phyloP scores from a whole-genome alignment of 2,888 invertebrate species.

The Xestoiulus laeticollis region DNA sequence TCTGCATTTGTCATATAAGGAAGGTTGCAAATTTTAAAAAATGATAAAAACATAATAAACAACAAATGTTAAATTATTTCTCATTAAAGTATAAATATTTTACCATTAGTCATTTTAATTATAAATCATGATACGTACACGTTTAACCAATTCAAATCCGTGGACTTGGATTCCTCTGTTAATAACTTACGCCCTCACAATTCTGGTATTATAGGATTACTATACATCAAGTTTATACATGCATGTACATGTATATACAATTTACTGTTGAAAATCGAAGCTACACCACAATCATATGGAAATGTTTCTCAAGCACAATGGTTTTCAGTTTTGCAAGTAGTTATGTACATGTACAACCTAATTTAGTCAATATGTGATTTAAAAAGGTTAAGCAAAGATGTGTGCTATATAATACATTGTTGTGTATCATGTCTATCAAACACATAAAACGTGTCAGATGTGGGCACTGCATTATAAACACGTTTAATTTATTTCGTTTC shows the following conservation, averaged over 20 bases:
- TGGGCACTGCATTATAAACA: background rate
- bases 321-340: background rate
- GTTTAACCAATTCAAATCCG: too few species aligned
- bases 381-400: background rate
- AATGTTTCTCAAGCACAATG: background rate
- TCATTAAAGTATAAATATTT: background rate
- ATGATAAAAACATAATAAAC: too few species aligned
- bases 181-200: too few species aligned
- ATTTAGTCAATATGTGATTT: background rate
- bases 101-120: background rate
- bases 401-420: background rate
- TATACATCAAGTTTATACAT: background rate
- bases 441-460: background rate
- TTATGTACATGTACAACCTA: background rate
- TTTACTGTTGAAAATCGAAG: background rate
- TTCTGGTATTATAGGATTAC: too few species aligned
- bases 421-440: too few species aligned
- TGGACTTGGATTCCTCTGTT: too few species aligned
- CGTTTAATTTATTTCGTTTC: background rate
- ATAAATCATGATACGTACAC: too few species aligned
- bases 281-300: background rate
- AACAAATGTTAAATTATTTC: too few species aligned
- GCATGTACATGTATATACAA: background rate
- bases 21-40: too few species aligned
- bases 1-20: background rate